Conservation (phyloP, 2,797 vertebrate genomes). For the Neostethus bicornis region DNA sequence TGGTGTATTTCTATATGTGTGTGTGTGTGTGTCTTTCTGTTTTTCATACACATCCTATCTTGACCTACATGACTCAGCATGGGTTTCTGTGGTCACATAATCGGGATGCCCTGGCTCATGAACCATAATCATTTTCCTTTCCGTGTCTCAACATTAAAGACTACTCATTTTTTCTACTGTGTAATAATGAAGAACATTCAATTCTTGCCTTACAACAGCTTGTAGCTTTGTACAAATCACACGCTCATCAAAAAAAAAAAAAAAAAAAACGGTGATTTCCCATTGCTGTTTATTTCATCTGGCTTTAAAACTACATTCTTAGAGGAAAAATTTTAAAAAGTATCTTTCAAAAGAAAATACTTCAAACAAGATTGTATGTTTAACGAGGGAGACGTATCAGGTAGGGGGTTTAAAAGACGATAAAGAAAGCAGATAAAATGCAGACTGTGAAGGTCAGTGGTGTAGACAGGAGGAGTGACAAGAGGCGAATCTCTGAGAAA, state of each 20-base stretch:
- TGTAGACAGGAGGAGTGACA: constrained; percentile 56
- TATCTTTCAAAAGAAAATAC: background rate
- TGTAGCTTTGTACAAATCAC: constrained; percentile 73
- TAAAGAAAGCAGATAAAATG: constrained; percentile 6
- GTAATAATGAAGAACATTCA: constrained; percentile 76
- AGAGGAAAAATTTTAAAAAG: background rate
- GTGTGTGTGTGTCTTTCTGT: constrained; percentile 11
- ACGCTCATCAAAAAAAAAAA: constrained; percentile 54
- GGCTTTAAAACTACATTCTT: background rate
- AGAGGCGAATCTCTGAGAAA: constrained; percentile 63
- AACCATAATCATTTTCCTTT: constrained; percentile 80
- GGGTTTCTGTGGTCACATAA: constrained; percentile 71
- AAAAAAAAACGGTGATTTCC: constrained; percentile 37
- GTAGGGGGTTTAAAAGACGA: background rate
- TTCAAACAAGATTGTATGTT: too few relatives aligned
- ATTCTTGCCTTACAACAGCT: constrained; percentile 63
- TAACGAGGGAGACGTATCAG: constrained; percentile 10
- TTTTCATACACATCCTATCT: constrained; percentile 64
- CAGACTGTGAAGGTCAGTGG: constrained; percentile 51
- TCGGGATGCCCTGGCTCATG: constrained; percentile 68
- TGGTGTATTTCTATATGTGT: constrained; percentile 16
- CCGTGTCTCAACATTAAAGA: constrained; percentile 76
- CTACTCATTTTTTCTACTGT: constrained; percentile 67
- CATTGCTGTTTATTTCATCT: constrained; percentile 36
- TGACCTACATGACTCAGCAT: constrained; percentile 72